phyloP scores from a whole-genome alignment of 2,797 vertebrate species.

The Platalea minor region DNA sequence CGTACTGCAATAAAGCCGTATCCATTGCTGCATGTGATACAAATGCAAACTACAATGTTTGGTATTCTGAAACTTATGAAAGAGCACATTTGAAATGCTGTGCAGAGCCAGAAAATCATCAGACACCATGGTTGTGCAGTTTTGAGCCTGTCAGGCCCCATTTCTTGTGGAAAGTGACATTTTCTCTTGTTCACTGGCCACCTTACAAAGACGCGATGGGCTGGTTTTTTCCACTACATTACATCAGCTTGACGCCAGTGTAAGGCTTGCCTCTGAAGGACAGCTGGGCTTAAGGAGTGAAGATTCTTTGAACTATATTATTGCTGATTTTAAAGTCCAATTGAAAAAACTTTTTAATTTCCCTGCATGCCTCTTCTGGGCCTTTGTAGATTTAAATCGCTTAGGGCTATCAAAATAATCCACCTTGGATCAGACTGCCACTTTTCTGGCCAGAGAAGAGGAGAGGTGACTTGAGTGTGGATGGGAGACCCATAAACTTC shows the following conservation, averaged over 20 bases:
- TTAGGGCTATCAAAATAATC: background rate
- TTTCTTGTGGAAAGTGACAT: constrained; percentile 17
- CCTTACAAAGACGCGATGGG: background rate
- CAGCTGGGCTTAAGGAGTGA: background rate
- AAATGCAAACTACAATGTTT: background rate
- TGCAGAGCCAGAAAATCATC: background rate
- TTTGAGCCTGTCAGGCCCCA: background rate
- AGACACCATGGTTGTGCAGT: background rate
- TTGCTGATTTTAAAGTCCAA: background rate
- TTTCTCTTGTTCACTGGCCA: background rate
- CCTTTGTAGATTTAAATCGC: background rate
- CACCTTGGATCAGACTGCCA: background rate
- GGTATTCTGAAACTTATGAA: background rate
- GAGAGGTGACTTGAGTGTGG: background rate
- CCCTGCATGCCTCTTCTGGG: background rate
- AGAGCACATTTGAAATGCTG: background rate
- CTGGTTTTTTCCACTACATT: background rate
- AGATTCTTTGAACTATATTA: background rate
- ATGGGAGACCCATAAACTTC: background rate
- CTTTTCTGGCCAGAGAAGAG: background rate
- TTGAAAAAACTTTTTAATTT: background rate
- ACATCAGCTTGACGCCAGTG: background rate
- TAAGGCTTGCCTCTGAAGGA: constrained; percentile 4
- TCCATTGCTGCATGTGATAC: background rate
- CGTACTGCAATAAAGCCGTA: background rate